Conservation (phyloP, 2,113 vertebrate species). For the Nettapus auritus region DNA sequence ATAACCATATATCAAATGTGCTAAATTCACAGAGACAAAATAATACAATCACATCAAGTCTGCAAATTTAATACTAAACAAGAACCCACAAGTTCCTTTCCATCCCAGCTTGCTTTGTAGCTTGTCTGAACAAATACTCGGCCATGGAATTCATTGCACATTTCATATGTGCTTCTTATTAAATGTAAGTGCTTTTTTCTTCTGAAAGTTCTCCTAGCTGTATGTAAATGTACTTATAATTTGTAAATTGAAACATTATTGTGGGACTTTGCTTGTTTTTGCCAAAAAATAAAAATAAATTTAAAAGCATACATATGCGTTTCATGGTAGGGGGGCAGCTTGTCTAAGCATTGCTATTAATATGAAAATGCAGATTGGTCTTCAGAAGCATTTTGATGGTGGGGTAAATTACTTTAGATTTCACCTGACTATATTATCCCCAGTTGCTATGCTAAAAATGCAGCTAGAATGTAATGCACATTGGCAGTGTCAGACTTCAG, state of each 20-base stretch:
- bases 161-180: not conserved
- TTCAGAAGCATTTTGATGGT: constrained; percentile 54
- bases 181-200: not conserved
- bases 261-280: not conserved
- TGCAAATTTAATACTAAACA: constrained; percentile 66
- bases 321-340: not conserved
- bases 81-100: not conserved
- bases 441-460: constrained; percentile 52
- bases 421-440: constrained; percentile 56
- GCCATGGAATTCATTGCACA: not conserved
- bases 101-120: not conserved
- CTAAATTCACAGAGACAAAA: constrained; percentile 67
- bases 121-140: not conserved
- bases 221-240: constrained; percentile 11
- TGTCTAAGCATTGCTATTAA: constrained; percentile 36
- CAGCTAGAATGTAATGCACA: not conserved
- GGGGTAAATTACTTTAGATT: constrained; percentile 68
- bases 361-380: constrained; percentile 25
- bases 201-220: constrained; percentile 21
- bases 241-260: not conserved
- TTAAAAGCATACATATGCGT: constrained; percentile 23
- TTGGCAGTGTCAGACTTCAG: constrained; percentile 20
- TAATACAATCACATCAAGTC: constrained; percentile 65
- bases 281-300: not conserved
- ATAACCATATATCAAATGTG: constrained; percentile 64